Base-by-base conservation (phyloP, 92 coral and sea anemone species). In the Palythoa heliodiscus region DNA sequence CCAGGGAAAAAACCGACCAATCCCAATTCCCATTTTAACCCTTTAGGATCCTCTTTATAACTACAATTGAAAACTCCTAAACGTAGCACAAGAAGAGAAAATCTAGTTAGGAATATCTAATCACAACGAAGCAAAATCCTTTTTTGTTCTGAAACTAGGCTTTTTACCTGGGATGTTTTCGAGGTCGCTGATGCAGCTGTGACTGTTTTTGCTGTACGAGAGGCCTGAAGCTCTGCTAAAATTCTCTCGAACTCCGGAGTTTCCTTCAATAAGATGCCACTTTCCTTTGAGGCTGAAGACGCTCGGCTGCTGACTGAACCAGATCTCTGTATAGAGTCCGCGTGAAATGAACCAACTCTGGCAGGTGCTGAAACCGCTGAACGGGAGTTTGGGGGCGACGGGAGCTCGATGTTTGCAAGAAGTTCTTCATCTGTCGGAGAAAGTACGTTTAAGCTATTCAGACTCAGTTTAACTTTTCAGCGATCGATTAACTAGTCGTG, bases 351-450 rank as follows among this genome's bases (percentile, higher is more conserved):
- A 1, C 87, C 75, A 11, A 76, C 68, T 25, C 69, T 52, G 57
- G 23, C 89, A 17, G 78, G 85, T 3, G 89, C 73, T 25, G 84
- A 80, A 10, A 66, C 22, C 11, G 55, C 70, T 60, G 76, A 87
- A 55, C 75, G 76, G 39, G 84, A 52, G 23, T 50, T 55, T 55
- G 77, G 82, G 35, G 70, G 81, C 22, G 61, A 70, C 2, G 84
- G 54, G 55, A 84, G 82, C 20, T 89, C 93, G 15, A 93, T 72
- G 40, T 70, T 82, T 25, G 96, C 92, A 8, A 93, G 58, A 37
- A 93, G 80, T 24, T 93, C 97, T 70, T 91, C 94, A 24, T 93
- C 97, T 76, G 81, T 76, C 25, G 38, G 61, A 3, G 58, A 52
- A 53, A n/a, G 3, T 68, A 23, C 8, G 19, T 67, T 58, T 16